These are phyloP conservation scores for Bombylius discolor DNA, from an alignment of 2,888 invertebrate species.

Conservation along the genomic window DNA sequence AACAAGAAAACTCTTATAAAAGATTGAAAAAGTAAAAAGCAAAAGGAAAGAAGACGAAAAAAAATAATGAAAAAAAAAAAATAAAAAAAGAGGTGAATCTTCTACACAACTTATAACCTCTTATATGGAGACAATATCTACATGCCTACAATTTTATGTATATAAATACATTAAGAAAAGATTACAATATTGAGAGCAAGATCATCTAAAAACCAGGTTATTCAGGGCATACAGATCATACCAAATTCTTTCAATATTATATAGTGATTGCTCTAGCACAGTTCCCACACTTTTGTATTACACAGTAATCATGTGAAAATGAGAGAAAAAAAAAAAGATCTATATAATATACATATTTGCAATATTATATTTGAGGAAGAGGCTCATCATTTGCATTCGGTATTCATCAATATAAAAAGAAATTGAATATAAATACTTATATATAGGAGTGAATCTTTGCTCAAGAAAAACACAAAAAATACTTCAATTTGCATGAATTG, in stretches of 20 bases:
- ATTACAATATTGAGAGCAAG: background rate
- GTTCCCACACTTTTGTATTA: slow-evolving; percentile 7
- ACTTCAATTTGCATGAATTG: slow-evolving; percentile 9
- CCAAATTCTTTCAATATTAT: background rate
- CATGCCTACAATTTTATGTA: no score
- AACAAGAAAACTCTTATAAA: background rate
- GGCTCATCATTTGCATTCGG: slow-evolving; percentile 7
- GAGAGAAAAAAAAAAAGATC: slow-evolving; percentile 3
- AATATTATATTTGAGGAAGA: background rate
- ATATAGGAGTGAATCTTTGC: no score
- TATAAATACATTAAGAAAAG: background rate
- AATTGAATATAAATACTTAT: no score
- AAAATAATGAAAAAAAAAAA: background rate
- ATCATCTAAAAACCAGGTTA: background rate
- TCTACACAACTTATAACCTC: background rate
- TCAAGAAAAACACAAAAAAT: background rate
- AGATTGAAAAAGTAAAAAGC: background rate
- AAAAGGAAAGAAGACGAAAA: background rate
- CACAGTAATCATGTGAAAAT: slow-evolving; percentile 9
- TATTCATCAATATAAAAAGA: slow-evolving; percentile 5
- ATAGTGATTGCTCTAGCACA: slow-evolving; percentile 3
- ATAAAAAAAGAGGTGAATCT: background rate
- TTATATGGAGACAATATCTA: background rate
- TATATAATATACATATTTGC: slow-evolving; percentile 1
- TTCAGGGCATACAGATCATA: background rate